A percentile compares a stretch with the other conserved stretches of the same genome.
Conservation (phyloP, 2,888 invertebrate genomes). For the Venusia cambrica region DNA sequence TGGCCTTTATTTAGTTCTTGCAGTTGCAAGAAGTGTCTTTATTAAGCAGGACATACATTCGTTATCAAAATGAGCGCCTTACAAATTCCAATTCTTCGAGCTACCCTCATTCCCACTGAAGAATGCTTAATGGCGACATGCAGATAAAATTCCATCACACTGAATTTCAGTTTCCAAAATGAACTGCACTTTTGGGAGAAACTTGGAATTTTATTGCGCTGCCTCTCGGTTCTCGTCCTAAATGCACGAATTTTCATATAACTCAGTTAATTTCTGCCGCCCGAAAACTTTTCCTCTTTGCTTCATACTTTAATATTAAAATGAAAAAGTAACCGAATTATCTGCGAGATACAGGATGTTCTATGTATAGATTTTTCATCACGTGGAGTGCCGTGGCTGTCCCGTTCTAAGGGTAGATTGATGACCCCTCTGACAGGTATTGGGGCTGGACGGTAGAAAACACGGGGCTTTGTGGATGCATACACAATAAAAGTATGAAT, state of each 20-base stretch:
- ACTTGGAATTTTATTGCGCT: constrained; percentile 17
- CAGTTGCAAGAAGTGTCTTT: too few relatives aligned
- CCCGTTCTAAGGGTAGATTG: too few relatives aligned
- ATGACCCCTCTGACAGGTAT: too few relatives aligned
- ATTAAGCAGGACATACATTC: too few relatives aligned
- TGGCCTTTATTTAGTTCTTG: too few relatives aligned
- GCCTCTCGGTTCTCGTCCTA: neutral
- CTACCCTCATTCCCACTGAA: constrained; percentile 5
- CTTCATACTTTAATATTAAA: constrained; percentile 10
- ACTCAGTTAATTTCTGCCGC: constrained; percentile 22
- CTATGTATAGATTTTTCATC: too few relatives aligned
- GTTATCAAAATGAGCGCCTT: neutral
- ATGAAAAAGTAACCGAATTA: constrained; percentile 11
- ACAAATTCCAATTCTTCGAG: constrained; percentile 9
- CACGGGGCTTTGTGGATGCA: too few relatives aligned
- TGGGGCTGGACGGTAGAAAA: too few relatives aligned
- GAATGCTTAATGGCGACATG: constrained; percentile 17
- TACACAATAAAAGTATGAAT: too few relatives aligned
- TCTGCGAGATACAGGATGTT: constrained; percentile 1
- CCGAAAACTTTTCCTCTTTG: constrained; percentile 17
- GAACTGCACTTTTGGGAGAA: constrained; percentile 17
- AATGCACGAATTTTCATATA: constrained; percentile 16
- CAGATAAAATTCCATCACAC: constrained; percentile 26
- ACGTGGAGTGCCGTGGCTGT: too few relatives aligned
- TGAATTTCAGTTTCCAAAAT: constrained; percentile 20